Evolutionary conservation across 2,888 invertebrate species (phyloP).

Genomic region (Bimastos eiseni): DNA sequence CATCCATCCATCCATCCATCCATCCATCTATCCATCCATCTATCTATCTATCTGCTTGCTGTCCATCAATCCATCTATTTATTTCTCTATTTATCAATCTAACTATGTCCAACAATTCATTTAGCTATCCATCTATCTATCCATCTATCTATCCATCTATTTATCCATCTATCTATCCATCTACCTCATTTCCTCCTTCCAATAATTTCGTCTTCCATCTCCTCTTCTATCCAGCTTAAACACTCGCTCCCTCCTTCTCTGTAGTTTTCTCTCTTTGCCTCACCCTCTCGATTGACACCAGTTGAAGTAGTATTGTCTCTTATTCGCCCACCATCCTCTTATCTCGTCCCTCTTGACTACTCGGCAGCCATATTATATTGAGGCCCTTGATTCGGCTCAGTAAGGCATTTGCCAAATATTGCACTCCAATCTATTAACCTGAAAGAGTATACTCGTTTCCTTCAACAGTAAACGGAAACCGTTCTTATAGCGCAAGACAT

Average conservation of each 20-base stretch:
- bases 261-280: too few relatives aligned
- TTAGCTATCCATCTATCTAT: neutral
- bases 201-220: too few relatives aligned
- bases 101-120: neutral
- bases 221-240: too few relatives aligned
- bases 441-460: neutral
- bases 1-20: neutral
- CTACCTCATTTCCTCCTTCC: too few relatives aligned
- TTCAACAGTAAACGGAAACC: neutral
- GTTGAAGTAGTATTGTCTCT: too few relatives aligned
- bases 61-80: neutral
- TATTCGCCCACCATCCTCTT: too few relatives aligned
- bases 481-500: too few relatives aligned
- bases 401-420: too few relatives aligned
- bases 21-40: neutral
- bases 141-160: neutral
- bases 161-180: neutral
- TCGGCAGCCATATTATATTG: too few relatives aligned
- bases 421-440: neutral
- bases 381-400: too few relatives aligned
- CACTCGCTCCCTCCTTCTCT: too few relatives aligned
- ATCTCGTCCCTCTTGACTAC: neutral
- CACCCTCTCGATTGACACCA: too few relatives aligned
- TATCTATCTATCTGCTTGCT: neutral
- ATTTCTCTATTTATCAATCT: neutral